These are phyloP conservation scores for Drosophila anomelani DNA, from an alignment of 2,888 invertebrate genomes.

Conservation along the genomic window DNA sequence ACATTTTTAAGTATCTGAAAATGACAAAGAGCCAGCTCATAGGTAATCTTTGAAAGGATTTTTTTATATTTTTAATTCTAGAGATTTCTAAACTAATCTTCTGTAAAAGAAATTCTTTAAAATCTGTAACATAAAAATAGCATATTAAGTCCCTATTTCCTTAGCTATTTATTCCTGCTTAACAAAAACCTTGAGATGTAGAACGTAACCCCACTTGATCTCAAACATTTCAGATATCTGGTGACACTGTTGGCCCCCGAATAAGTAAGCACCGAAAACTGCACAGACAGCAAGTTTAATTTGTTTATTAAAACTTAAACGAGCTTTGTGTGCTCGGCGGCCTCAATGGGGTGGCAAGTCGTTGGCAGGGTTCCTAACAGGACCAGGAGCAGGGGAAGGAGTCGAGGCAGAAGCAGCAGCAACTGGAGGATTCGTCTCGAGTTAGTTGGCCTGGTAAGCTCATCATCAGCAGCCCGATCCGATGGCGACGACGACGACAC, in stretches of 20 bases:
- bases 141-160: too few relatives aligned
- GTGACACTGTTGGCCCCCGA: constrained; percentile 13
- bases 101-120: background rate
- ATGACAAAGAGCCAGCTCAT: background rate
- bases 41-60: background rate
- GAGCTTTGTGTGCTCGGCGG: constrained; percentile 54
- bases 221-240: constrained; percentile 9
- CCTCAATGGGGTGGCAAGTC: constrained; percentile 30
- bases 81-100: background rate
- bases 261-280: constrained; percentile 40
- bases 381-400: background rate
- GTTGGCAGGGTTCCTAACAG: constrained; percentile 26
- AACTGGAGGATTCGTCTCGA: constrained; percentile 25
- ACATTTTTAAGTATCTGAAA: constrained; percentile 21
- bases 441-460: constrained; percentile 48
- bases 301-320: constrained; percentile 80
- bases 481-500: constrained; percentile 58
- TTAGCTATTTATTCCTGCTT: too few relatives aligned
- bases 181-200: too few relatives aligned
- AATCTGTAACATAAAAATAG: too few relatives aligned
- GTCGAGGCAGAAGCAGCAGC: background rate
- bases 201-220: constrained; percentile 25
- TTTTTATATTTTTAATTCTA: background rate
- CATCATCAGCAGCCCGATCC: constrained; percentile 42
- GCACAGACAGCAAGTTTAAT: constrained; percentile 67